Evolutionary conservation across 2,113 vertebrate species (phyloP).

Genomic region (Nycticorax nycticorax): DNA sequence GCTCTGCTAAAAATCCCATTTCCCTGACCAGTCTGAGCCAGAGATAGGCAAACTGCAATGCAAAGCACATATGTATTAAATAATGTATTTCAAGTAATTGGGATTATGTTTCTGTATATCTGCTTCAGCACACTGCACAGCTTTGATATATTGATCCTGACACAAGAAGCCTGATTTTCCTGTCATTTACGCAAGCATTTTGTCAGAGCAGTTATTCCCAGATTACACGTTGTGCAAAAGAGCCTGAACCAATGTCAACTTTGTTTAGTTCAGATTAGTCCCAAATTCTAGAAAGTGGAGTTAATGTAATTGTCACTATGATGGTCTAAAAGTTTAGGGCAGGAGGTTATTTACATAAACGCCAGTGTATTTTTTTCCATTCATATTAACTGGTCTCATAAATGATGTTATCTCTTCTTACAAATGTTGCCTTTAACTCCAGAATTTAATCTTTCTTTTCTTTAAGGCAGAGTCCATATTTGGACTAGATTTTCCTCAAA

Average conservation of each 20-base stretch:
- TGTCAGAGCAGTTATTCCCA: background rate
- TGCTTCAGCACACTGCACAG: background rate
- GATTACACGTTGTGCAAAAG: background rate
- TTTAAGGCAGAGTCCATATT: background rate
- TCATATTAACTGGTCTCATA: background rate
- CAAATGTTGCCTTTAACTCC: background rate
- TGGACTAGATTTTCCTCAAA: background rate
- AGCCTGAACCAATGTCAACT: background rate
- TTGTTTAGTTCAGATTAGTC: background rate
- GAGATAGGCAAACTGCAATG: background rate
- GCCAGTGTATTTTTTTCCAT: background rate
- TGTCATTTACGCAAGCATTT: background rate
- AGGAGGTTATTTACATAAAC: background rate
- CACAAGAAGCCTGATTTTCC: slow-evolving; percentile 3
- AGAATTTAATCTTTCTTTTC: background rate
- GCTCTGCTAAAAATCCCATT: slow-evolving; percentile 30
- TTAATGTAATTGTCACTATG: background rate
- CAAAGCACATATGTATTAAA: slow-evolving; percentile 30
- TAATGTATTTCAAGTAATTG: slow-evolving; percentile 31
- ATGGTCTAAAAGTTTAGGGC: background rate
- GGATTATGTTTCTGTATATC: slow-evolving; percentile 21
- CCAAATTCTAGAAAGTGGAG: background rate
- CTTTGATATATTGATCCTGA: slow-evolving; percentile 21
- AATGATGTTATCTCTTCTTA: background rate
- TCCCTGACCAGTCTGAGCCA: background rate